Evolutionary conservation across 2,113 vertebrate genomes (phyloP), one percentile per base, ranked within the genome.

Genomic region (Chaetorhynchus papuensis): DNA sequence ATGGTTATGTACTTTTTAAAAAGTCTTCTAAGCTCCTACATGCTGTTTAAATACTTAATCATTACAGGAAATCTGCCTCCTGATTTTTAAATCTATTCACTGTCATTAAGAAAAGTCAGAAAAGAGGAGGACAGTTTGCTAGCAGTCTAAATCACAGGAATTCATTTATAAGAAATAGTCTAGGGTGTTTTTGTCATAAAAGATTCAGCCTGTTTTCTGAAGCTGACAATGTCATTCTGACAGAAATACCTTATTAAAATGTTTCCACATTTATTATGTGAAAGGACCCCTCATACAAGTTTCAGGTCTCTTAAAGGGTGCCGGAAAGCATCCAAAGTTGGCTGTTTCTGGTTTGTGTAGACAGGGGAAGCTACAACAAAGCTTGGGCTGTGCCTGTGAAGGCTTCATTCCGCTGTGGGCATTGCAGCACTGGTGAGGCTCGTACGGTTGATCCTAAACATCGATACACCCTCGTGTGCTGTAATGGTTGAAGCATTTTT

Each of bases 361-460:
- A 33, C 39, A 41, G 33, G 6, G 24, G 24, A 69, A 41, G 21
- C 44, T 4, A 2, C 20, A 37, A 0, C 2, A 31, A 7, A 27
- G 7, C 21, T 76, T 47, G 3, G 16, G n/a, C 37, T 44, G 45
- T 11, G 18, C 27, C 5, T 0, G 0, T 1, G 13, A 33, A 35
- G 18, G 7, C 9, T 49, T 11, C 2, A 2, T 33, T 44, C 7
- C 1, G 1, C 23, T 10, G 10, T 17, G 42, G 57, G 26, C 66
- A 26, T 20, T 53, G 57, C 56, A 54, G 14, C 0, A 0, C 3
- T 2, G 7, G 8, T 1, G 4, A 26, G 49, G 14, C 37, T 60
- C 1, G 0, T 59, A 1, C 3, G 4, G 24, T 16, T 50, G 27
- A 13, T 78, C 49, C 69, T 44, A 12, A 53, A 18, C 2, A 0